Evolutionary conservation across 2,888 invertebrate species (phyloP).

Genomic region (Pharmacophagus antenor): DNA sequence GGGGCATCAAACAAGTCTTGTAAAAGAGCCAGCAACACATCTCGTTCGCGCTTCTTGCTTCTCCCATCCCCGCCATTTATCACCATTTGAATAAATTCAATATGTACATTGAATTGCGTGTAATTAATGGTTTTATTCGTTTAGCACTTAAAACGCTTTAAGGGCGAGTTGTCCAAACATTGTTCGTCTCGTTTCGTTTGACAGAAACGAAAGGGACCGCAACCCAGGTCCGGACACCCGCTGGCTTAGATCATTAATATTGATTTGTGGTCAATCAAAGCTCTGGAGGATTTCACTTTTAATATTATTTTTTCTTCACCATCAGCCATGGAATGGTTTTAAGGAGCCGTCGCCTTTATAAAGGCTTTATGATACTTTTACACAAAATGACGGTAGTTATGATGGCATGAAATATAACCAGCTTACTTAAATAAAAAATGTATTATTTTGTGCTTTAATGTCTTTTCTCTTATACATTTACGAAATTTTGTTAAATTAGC

Average conservation of each 20-base stretch:
- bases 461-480: background rate
- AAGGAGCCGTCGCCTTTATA: constrained; percentile 52
- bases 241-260: constrained; percentile 79
- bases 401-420: constrained; percentile 23
- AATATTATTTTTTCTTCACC: constrained; percentile 66
- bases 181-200: constrained; percentile 47
- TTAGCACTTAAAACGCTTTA: constrained; percentile 79
- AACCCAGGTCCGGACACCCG: constrained; percentile 65
- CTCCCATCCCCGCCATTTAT: constrained; percentile 66
- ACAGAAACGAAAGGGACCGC: constrained; percentile 47
- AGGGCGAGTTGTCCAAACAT: constrained; percentile 79
- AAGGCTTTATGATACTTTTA: constrained; percentile 41
- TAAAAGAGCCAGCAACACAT: constrained; percentile 41
- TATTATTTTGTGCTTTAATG: background rate
- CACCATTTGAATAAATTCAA: constrained; percentile 82
- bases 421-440: constrained; percentile 27
- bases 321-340: constrained; percentile 47
- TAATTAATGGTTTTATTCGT: constrained; percentile 82
- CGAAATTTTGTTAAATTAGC: too few relatives aligned
- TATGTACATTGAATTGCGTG: constrained; percentile 80
- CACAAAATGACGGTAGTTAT: constrained; percentile 26
- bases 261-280: constrained; percentile 82
- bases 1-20: constrained; percentile 41
- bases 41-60: constrained; percentile 72
- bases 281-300: constrained; percentile 77